phyloP scores from a whole-genome alignment of 2,888 invertebrate species.

The Gastracanthus pulcherrimus region DNA sequence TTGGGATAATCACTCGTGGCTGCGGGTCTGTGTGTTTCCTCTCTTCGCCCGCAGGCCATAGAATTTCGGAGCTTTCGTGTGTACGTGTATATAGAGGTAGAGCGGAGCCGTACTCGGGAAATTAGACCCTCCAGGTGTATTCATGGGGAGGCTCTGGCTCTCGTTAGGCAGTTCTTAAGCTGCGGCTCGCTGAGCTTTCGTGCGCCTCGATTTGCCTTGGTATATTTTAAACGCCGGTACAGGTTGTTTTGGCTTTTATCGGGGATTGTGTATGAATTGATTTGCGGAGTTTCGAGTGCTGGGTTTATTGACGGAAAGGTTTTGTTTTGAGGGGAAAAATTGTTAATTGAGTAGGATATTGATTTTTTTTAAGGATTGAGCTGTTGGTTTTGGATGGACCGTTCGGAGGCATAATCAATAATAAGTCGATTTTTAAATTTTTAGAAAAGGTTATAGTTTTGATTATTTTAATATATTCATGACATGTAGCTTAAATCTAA shows the following conservation, averaged over 20 bases:
- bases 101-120: neutral
- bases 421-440: too few species aligned
- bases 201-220: neutral
- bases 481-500: too few species aligned
- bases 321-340: too few species aligned
- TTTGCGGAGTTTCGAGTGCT: neutral
- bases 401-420: too few species aligned
- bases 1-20: conserved; percentile 57
- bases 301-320: too few species aligned
- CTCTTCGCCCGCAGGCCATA: conserved; percentile 11
- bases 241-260: neutral
- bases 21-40: neutral
- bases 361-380: too few species aligned
- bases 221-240: neutral
- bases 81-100: neutral
- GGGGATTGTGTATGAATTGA: neutral
- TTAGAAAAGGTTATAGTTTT: too few species aligned
- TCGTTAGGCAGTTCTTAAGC: neutral
- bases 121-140: conserved; percentile 38
- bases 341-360: too few species aligned
- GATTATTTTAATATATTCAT: too few species aligned
- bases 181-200: neutral
- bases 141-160: neutral
- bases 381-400: too few species aligned
- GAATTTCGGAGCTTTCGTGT: conserved; percentile 44